Base-by-base conservation (phyloP, 1,140 invertebrate genomes). In the Papilio polytes region DNA sequence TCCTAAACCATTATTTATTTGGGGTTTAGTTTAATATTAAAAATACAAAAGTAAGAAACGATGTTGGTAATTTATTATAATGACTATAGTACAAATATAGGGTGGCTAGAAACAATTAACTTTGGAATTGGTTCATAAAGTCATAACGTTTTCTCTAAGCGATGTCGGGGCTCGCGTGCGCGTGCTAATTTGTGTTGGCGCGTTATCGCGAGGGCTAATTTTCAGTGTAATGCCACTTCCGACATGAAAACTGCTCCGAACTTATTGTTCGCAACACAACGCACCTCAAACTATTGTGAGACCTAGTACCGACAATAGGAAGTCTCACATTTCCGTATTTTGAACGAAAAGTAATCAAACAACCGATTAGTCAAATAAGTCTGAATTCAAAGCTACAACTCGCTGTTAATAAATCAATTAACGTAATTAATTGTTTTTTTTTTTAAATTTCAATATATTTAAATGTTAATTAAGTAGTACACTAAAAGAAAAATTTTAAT, bases 201-300 rank as follows among this genome's bases (percentile, higher is more conserved):
- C 88, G 89, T 94, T 94, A 93, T 94, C 91, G 89, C 79, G 56
- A 80, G 80, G 83, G 90, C 89, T 93, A 94, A 94, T 91, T 90
- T 91, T 91, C 88, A 90, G 87, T 91, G 89, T 94, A 92, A 92
- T 92, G 85, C 89, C 80, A 87, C 88, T 94, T 93, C 92, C 92
- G 92, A 92, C 91, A 91, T 89, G 89, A 90, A 91, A 91, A 90
- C 90, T 88, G 85, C 83, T 91, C 87, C 66, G 81, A 86, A 88
- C 88, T 89, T 85, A 89, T 86, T 88, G 88, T 89, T 88, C 74
- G 78, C 77, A 81, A 80, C 74, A 78, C 66, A 66, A 79, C 59
- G 83, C 73, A 82, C 82, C 83, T 86, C 86, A 84, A 85, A 88
- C 81, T 82, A 87, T 78, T 85, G 82, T 85, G 84, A 83, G 80